Evolutionary conservation across 1,140 invertebrate species (phyloP).

Genomic region (Euura saliciscinereae): DNA sequence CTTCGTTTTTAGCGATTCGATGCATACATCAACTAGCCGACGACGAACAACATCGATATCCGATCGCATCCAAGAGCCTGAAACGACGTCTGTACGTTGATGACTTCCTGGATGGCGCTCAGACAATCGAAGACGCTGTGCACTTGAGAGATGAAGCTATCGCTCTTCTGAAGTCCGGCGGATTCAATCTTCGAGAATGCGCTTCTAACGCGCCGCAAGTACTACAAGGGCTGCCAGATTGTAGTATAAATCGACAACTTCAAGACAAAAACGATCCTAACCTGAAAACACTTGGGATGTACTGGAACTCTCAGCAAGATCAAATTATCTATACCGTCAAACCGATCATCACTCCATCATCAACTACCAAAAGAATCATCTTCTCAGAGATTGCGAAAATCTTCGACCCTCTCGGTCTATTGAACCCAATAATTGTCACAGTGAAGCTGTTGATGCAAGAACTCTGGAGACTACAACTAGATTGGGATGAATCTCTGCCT

Average conservation of each 20-base stretch:
- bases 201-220: constrained; percentile 35
- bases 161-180: constrained; percentile 29
- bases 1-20: constrained; percentile 39
- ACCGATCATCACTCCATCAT: background rate
- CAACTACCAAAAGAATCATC: constrained; percentile 34
- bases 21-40: constrained; percentile 37
- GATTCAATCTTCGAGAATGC: constrained; percentile 41
- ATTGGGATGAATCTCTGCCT: constrained; percentile 40
- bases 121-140: constrained; percentile 24
- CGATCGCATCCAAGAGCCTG: constrained; percentile 27
- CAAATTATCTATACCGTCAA: constrained; percentile 9
- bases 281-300: constrained; percentile 13
- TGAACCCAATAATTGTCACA: constrained; percentile 39
- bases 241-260: constrained; percentile 13
- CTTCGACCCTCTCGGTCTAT: constrained; percentile 42
- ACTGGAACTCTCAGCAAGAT: constrained; percentile 6
- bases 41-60: constrained; percentile 34
- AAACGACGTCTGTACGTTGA: constrained; percentile 31
- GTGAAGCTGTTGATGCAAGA: constrained; percentile 43
- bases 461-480: constrained; percentile 30
- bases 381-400: constrained; percentile 42
- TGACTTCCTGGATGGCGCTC: constrained; percentile 38
- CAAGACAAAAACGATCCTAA: constrained; percentile 4
- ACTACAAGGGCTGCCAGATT: constrained; percentile 26
- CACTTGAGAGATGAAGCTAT: constrained; percentile 30